Evolutionary conservation across 1,140 invertebrate genomes (phyloP).

Genomic region (Drosophila paulistorum): DNA sequence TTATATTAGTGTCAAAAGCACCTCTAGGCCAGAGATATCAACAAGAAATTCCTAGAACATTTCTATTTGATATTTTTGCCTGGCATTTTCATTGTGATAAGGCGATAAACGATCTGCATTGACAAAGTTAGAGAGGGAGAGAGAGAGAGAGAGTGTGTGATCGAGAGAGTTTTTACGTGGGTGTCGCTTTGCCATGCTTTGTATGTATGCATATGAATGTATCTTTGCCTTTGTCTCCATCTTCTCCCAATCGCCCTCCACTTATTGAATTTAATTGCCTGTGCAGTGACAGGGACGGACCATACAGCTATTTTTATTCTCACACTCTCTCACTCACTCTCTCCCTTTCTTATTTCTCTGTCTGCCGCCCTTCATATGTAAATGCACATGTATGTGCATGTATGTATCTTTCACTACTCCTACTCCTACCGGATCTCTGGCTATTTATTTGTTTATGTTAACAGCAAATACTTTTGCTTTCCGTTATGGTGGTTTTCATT

Average conservation of each 20-base stretch:
- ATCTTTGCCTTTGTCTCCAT: slow-evolving; percentile 37
- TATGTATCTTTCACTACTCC: slow-evolving; percentile 9
- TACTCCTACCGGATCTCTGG: slow-evolving; percentile 65
- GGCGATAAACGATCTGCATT: slow-evolving; percentile 22
- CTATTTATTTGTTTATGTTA: slow-evolving; percentile 79
- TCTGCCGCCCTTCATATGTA: slow-evolving; percentile 1
- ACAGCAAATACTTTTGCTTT: slow-evolving; percentile 75
- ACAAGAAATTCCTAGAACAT: slow-evolving; percentile 71
- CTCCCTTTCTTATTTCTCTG: slow-evolving; percentile 19
- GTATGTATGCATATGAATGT: slow-evolving; percentile 18
- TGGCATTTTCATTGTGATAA: slow-evolving; percentile 60
- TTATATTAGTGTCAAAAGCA: slow-evolving; percentile 32
- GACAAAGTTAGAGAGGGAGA: neutral
- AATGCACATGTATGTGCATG: neutral
- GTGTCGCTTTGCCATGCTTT: slow-evolving; percentile 17
- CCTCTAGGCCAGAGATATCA: slow-evolving; percentile 37
- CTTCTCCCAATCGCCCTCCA: slow-evolving; percentile 62
- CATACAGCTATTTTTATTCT: slow-evolving; percentile 66
- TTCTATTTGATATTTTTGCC: slow-evolving; percentile 30
- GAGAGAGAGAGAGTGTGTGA: neutral
- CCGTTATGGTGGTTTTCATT: slow-evolving; percentile 39
- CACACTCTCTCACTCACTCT: slow-evolving; percentile 49
- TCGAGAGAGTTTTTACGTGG: slow-evolving; percentile 13
- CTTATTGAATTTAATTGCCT: slow-evolving; percentile 78
- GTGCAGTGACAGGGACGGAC: slow-evolving; percentile 39